Evolutionary conservation across 2,113 vertebrate species (phyloP).

Genomic region (Planiliza haematocheilus): DNA sequence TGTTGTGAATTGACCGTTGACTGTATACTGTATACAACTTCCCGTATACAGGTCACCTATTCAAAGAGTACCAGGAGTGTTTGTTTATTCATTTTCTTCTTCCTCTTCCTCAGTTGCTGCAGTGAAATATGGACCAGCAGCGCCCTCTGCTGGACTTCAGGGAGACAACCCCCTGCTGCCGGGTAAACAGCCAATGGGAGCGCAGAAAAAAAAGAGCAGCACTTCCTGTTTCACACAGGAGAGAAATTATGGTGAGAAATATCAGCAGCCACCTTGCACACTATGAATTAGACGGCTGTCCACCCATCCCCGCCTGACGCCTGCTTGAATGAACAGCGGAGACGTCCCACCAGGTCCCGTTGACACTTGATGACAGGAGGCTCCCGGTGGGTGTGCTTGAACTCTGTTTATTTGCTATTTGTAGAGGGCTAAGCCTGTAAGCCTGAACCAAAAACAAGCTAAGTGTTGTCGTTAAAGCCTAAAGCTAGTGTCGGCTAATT

Average conservation of each 20-base stretch:
- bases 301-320: neutral
- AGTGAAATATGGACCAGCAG: neutral
- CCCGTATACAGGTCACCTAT: too few relatives aligned
- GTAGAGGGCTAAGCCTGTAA: slow-evolving; percentile 58
- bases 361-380: slow-evolving; percentile 52
- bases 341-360: neutral
- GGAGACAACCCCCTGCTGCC: neutral
- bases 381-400: slow-evolving; percentile 55
- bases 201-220: neutral
- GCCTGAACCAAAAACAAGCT: slow-evolving; percentile 38
- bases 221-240: slow-evolving; percentile 77
- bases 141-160: slow-evolving; percentile 20
- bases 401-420: slow-evolving; percentile 36
- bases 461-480: neutral
- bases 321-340: slow-evolving; percentile 7
- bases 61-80: too few relatives aligned
- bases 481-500: neutral
- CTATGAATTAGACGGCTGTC: neutral
- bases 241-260: slow-evolving; percentile 19
- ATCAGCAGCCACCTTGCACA: neutral
- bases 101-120: neutral
- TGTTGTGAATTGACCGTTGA: too few relatives aligned
- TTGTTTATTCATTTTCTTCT: too few relatives aligned
- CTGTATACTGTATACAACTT: too few relatives aligned
- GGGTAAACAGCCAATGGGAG: slow-evolving; percentile 51